A percentile compares a stretch with the other conserved stretches of the same genome.
Conservation (phyloP, 2,113 vertebrate genomes). For the Dasyornis broadbenti region DNA sequence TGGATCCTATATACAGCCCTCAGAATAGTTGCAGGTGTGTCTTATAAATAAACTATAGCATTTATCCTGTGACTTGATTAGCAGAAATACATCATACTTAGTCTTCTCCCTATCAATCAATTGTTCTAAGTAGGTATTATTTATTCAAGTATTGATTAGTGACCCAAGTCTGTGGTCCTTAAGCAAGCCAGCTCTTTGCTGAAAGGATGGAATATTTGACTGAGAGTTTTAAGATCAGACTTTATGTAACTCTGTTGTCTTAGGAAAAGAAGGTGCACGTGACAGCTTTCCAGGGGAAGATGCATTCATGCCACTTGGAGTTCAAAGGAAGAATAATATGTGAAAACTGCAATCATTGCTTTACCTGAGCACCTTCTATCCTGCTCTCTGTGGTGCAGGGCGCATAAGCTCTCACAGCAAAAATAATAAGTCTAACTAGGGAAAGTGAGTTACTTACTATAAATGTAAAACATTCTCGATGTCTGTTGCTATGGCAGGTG, state of each 20-base stretch:
- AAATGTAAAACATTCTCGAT: background rate
- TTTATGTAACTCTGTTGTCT: background rate
- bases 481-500: conserved; percentile 28
- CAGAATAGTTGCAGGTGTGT: background rate
- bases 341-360: background rate
- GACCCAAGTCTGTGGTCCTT: background rate
- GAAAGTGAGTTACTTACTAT: background rate
- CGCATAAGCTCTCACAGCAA: background rate
- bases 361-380: background rate
- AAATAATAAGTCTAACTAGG: background rate
- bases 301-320: background rate
- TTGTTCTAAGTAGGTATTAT: conserved; percentile 18
- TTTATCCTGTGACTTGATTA: background rate
- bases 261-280: background rate
- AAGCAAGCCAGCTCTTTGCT: background rate
- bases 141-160: conserved; percentile 43
- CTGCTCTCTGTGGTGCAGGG: background rate
- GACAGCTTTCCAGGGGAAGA: background rate
- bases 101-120: conserved; percentile 4
- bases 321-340: background rate
- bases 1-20: background rate
- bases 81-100: background rate
- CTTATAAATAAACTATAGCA: background rate
- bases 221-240: background rate
- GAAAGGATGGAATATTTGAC: background rate